Evolutionary conservation across 2,797 vertebrate species (phyloP).

Genomic region (Passerculus sandwichensis): DNA sequence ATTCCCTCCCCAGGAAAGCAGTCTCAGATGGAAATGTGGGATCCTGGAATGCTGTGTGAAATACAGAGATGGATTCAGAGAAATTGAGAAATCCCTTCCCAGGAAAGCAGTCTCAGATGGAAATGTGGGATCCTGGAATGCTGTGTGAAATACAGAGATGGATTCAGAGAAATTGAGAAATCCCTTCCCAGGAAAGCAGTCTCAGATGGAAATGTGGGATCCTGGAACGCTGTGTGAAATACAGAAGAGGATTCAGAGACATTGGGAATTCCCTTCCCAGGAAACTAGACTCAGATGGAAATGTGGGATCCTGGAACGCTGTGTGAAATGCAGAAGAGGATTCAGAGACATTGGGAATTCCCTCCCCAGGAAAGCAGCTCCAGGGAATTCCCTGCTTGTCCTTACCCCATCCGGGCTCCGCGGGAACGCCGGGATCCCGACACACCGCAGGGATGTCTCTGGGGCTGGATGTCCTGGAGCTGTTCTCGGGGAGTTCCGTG

Average conservation of each 20-base stretch:
- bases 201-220: neutral
- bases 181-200: no score
- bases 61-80: neutral
- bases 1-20: neutral
- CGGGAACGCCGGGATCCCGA: neutral
- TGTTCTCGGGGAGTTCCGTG: neutral
- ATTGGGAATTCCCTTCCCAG: neutral
- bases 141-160: no score
- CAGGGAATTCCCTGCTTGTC: neutral
- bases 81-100: neutral
- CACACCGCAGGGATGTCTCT: rapidly evolving
- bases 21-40: neutral
- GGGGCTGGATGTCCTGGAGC: neutral
- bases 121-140: neutral
- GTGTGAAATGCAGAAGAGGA: neutral
- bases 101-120: neutral
- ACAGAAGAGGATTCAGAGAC: rapidly evolving
- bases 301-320: neutral
- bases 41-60: neutral
- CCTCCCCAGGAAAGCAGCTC: neutral
- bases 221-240: neutral
- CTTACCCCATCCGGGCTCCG: neutral
- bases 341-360: neutral
- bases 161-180: no score
- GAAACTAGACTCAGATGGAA: neutral